phyloP scores from a whole-genome alignment of 2,797 vertebrate species.

The Catamblyrhynchus diadema region DNA sequence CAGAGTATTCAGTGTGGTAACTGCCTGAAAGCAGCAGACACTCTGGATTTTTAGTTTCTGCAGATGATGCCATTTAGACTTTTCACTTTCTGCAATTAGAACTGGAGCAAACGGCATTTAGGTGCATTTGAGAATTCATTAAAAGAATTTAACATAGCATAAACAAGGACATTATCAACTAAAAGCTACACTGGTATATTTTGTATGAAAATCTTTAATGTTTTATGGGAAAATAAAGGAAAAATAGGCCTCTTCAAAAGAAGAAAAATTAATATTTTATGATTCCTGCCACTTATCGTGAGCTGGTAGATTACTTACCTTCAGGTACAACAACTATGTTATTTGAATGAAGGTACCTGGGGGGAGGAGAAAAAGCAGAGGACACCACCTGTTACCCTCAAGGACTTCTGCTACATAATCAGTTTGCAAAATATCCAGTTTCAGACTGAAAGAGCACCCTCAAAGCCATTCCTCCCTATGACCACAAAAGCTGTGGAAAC shows the following conservation, averaged over 20 bases:
- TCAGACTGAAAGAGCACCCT: conserved; percentile 47
- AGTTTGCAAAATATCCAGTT: conserved; percentile 58
- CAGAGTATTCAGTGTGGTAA: not conserved
- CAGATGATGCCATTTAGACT: conserved; percentile 12
- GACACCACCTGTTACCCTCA: conserved; percentile 59
- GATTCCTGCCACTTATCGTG: conserved; percentile 23
- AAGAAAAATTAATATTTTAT: conserved; percentile 43
- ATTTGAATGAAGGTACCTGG: conserved; percentile 96
- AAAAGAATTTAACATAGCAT: not conserved
- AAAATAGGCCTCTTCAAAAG: conserved; percentile 10
- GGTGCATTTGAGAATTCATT: conserved; percentile 14
- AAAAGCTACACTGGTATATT: conserved; percentile 4
- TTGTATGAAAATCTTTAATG: conserved; percentile 14
- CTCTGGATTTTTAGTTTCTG: not conserved
- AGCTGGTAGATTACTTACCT: conserved; percentile 79
- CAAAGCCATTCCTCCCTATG: conserved; percentile 31
- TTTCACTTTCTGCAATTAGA: conserved; percentile 20
- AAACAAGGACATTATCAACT: not conserved
- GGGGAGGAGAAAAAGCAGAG: conserved; percentile 46
- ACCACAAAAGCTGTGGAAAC: not conserved
- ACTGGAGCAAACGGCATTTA: conserved; percentile 17
- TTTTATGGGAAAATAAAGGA: conserved; percentile 28
- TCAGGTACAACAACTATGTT: conserved; percentile 94
- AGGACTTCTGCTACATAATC: conserved; percentile 47
- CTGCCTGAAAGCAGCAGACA: not conserved